Percentiles rank a stretch among this genome's conserved stretches.
phyloP scores from a whole-genome alignment of 2,797 vertebrate species.

The Sebastes reedi region DNA sequence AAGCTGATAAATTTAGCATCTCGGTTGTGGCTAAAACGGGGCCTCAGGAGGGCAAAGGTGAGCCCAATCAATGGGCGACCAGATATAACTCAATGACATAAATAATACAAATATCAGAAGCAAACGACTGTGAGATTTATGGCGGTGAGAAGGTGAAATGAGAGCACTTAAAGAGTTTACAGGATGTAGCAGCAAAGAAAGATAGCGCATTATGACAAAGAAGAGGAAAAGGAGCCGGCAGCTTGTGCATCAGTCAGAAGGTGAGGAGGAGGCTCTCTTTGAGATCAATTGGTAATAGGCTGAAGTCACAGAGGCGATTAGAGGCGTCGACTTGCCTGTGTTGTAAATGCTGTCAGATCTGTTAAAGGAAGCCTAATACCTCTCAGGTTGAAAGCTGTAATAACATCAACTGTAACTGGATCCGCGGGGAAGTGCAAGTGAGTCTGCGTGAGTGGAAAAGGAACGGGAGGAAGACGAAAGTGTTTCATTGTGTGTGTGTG shows the following conservation, averaged over 20 bases:
- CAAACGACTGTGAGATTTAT: constrained; percentile 24
- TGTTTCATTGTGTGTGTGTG: constrained; percentile 62
- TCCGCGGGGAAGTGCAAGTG: constrained; percentile 76
- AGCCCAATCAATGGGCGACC: constrained; percentile 26
- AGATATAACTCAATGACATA: constrained; percentile 36
- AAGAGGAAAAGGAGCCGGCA: constrained; percentile 49
- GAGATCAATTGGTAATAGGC: constrained; percentile 81
- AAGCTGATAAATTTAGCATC: constrained; percentile 45
- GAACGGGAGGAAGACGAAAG: constrained; percentile 54
- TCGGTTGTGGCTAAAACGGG: constrained; percentile 34
- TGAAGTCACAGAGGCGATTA: constrained; percentile 80
- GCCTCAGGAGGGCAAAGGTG: constrained; percentile 48
- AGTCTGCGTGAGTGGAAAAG: constrained; percentile 59
- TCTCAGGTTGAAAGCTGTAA: constrained; percentile 85
- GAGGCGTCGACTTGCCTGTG: constrained; percentile 78
- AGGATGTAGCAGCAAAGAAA: constrained; percentile 25
- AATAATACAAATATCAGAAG: constrained; percentile 35
- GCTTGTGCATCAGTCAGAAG: constrained; percentile 60
- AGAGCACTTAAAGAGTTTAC: constrained; percentile 48
- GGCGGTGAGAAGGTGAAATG: constrained; percentile 14
- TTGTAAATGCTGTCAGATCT: constrained; percentile 85
- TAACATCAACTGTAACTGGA: constrained; percentile 83
- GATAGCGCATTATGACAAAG: constrained; percentile 66
- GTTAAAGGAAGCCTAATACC: constrained; percentile 84
- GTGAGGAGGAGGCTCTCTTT: constrained; percentile 59